Evolutionary conservation across 2,888 invertebrate species (phyloP).

Genomic region (Drosophila paracracens): DNA sequence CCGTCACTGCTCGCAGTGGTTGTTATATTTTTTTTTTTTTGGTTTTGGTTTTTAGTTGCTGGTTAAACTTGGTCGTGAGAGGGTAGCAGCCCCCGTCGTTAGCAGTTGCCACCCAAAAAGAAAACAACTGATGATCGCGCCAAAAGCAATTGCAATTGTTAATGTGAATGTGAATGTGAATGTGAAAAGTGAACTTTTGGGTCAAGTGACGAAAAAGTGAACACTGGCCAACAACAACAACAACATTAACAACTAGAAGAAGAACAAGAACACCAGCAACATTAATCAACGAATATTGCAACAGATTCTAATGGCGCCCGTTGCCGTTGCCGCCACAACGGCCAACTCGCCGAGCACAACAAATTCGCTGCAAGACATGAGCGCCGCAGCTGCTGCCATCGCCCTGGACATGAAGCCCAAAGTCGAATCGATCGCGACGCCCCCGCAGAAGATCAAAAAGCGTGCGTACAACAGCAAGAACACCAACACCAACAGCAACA

Average conservation of each 20-base stretch:
- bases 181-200: conserved; percentile 47
- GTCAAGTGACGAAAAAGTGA: conserved; percentile 44
- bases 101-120: conserved; percentile 33
- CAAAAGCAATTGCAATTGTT: conserved; percentile 50
- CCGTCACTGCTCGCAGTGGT: conserved; percentile 73
- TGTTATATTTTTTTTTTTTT: conserved; percentile 75
- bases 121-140: conserved; percentile 16
- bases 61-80: conserved; percentile 85
- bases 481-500: neutral
- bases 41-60: conserved; percentile 83
- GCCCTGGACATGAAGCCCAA: conserved; percentile 80
- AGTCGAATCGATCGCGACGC: conserved; percentile 50
- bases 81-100: conserved; percentile 78
- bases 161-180: conserved; percentile 30
- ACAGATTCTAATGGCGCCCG: conserved; percentile 66
- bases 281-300: conserved; percentile 51
- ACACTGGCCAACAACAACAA: conserved; percentile 37
- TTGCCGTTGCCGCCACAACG: conserved; percentile 58
- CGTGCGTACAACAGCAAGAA: conserved; percentile 50
- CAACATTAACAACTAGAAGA: conserved; percentile 12
- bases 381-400: conserved; percentile 80
- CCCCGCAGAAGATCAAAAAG: conserved; percentile 76
- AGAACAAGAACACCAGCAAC: conserved; percentile 29
- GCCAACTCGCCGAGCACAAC: conserved; percentile 66
- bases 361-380: conserved; percentile 76